Percentiles rank a stretch among this genome's conserved stretches.
Conservation (phyloP, 2,888 invertebrate genomes). For the Erebia ligea region DNA sequence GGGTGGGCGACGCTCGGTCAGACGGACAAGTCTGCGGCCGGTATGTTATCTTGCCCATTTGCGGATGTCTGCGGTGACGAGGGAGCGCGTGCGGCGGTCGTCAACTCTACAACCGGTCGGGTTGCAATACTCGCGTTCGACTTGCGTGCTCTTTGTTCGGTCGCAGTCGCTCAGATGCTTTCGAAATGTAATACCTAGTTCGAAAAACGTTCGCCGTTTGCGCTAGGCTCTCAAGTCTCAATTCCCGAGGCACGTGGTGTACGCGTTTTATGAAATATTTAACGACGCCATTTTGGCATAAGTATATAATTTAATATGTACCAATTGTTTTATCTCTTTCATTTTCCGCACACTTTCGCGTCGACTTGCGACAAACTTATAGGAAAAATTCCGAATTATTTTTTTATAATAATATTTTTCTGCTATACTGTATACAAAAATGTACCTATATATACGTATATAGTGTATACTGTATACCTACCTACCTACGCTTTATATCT, state of each 20-base stretch:
- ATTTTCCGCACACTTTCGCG: background rate
- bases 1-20: conserved; percentile 68
- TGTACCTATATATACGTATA: background rate
- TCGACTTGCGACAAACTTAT: background rate
- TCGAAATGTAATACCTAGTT: conserved; percentile 64
- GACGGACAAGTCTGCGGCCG: conserved; percentile 72
- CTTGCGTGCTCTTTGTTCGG: conserved; percentile 78
- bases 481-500: conserved; percentile 14
- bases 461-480: background rate
- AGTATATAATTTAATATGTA: conserved; percentile 36
- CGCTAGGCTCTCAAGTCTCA: conserved; percentile 27
- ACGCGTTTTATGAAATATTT: conserved; percentile 47
- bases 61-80: conserved; percentile 50
- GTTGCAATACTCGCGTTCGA: conserved; percentile 63
- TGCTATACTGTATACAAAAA: too few species aligned
- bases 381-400: background rate
- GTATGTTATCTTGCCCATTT: conserved; percentile 61
- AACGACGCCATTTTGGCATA: conserved; percentile 53
- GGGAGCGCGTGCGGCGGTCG: conserved; percentile 44
- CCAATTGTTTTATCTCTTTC: background rate
- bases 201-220: conserved; percentile 58
- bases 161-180: conserved; percentile 58
- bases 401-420: background rate
- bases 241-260: conserved; percentile 52
- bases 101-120: conserved; percentile 53